Conservation (phyloP, 2,888 invertebrate genomes). For the Ichneumoninae sp. region DNA sequence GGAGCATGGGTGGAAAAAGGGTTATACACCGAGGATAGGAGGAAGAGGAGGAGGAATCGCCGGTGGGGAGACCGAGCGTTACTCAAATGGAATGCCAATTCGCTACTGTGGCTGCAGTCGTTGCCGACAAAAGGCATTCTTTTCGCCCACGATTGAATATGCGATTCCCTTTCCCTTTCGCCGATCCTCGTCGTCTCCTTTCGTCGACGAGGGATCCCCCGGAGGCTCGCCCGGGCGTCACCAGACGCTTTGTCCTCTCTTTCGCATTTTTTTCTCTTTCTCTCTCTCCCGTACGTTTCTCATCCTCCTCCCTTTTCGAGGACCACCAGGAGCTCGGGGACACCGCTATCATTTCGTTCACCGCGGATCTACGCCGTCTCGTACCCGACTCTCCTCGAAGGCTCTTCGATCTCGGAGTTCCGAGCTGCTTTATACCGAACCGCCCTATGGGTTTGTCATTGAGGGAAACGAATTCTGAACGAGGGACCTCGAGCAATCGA, state of each 20-base stretch:
- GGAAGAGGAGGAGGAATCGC: conserved; percentile 55
- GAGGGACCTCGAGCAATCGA: conserved; percentile 16
- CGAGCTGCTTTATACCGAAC: background rate
- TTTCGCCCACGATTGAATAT: conserved; percentile 79
- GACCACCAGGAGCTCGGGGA: conserved; percentile 30
- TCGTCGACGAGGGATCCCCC: conserved; percentile 34
- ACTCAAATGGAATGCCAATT: conserved; percentile 80
- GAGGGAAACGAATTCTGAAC: background rate
- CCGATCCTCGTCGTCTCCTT: conserved; percentile 34
- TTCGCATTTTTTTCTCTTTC: conserved; percentile 45
- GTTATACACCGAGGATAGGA: conserved; percentile 47
- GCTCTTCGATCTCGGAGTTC: background rate
- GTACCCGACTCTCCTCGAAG: background rate
- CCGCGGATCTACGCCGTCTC: conserved; percentile 4
- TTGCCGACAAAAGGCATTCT: conserved; percentile 80
- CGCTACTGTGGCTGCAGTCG: conserved; percentile 71
- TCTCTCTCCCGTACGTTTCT: conserved; percentile 47
- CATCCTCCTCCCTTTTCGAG: conserved; percentile 34
- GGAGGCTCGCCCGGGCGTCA: conserved; percentile 55
- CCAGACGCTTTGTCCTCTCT: conserved; percentile 57
- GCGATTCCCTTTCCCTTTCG: conserved; percentile 72
- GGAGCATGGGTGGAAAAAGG: conserved; percentile 54
- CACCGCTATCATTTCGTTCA: conserved; percentile 35
- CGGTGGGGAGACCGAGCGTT: conserved; percentile 67
- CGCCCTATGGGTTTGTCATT: background rate